A percentile compares a stretch with the other conserved stretches of the same genome.
These are phyloP conservation scores for Drosophila hamatofila DNA, from an alignment of 2,888 invertebrate genomes.

Conservation along the genomic window DNA sequence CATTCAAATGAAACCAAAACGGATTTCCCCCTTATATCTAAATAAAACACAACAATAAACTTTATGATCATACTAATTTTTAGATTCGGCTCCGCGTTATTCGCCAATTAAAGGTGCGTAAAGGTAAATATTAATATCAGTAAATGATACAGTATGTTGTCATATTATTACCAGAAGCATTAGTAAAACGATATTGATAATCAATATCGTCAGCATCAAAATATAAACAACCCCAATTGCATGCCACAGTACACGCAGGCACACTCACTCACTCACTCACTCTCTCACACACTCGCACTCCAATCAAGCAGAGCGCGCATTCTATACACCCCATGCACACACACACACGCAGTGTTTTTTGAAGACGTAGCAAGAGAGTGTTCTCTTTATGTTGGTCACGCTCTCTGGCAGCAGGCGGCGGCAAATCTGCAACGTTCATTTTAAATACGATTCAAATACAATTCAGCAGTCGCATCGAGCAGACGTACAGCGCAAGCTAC, in stretches of 20 bases:
- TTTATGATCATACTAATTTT: neutral
- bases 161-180: neutral
- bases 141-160: neutral
- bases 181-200: constrained; percentile 38
- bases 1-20: neutral
- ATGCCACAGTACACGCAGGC: constrained; percentile 5
- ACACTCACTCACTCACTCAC: neutral
- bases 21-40: neutral
- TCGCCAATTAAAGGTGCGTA: neutral
- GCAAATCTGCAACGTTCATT: constrained; percentile 45
- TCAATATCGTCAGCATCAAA: constrained; percentile 32
- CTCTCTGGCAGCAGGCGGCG: constrained; percentile 30
- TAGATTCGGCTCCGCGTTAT: accelerated
- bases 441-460: constrained; percentile 49
- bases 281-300: constrained; percentile 4
- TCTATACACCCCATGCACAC: constrained; percentile 11
- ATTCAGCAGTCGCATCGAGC: constrained; percentile 40
- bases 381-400: constrained; percentile 28
- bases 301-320: neutral
- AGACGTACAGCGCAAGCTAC: constrained; percentile 39
- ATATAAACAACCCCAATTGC: constrained; percentile 32
- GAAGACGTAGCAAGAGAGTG: constrained; percentile 32
- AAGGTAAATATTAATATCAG: neutral
- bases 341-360: constrained; percentile 2
- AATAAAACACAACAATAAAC: neutral